Conservation (phyloP, 2,888 invertebrate genomes). For the Carcina quercana region DNA sequence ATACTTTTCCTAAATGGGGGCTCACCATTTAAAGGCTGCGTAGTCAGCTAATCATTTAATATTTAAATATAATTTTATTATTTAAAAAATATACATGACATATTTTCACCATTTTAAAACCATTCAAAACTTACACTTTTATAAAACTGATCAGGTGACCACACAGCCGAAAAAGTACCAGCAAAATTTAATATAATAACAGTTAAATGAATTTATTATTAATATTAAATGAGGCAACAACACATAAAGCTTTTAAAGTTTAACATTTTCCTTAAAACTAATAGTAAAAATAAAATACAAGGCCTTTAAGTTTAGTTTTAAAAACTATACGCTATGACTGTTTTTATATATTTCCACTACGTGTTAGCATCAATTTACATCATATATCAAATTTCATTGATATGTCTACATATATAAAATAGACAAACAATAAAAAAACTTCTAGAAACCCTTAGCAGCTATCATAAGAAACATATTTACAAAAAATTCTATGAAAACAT, state of each 20-base stretch:
- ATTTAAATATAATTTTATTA: constrained; percentile 4
- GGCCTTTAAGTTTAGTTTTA: no score
- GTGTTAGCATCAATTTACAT: no score
- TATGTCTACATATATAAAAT: constrained; percentile 27
- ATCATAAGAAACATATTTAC: constrained; percentile 12
- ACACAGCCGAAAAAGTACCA: constrained; percentile 51
- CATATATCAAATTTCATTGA: constrained; percentile 24
- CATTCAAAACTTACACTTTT: constrained; percentile 12
- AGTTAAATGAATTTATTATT: no score
- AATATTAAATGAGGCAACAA: no score
- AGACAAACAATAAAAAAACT: constrained; percentile 8
- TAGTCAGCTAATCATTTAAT: constrained; percentile 36
- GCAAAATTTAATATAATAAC: constrained; percentile 13
- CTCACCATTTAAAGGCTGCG: constrained; percentile 55
- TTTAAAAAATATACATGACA: not conserved
- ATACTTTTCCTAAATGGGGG: constrained; percentile 65
- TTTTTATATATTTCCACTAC: no score
- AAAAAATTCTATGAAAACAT: no score
- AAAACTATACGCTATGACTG: no score
- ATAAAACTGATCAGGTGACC: constrained; percentile 37
- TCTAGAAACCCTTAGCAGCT: constrained; percentile 3
- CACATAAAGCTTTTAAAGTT: no score
- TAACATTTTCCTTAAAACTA: no score
- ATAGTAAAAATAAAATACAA: no score
- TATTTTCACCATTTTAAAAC: constrained; percentile 13